phyloP scores from a whole-genome alignment of 2,888 invertebrate species.

The Drosophila pseudotalamancana region DNA sequence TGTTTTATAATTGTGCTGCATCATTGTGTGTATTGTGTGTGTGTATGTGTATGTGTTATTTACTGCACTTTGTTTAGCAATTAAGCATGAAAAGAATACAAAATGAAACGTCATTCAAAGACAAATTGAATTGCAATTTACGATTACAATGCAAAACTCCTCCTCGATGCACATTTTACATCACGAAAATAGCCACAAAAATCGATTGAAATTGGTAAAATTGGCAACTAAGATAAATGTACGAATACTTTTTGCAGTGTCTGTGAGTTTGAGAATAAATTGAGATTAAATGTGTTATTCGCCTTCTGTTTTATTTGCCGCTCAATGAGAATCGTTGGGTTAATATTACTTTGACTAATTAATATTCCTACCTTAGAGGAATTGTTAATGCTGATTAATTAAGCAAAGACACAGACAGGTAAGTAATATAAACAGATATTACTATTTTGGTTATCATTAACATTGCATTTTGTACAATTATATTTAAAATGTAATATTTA shows the following conservation, averaged over 20 bases:
- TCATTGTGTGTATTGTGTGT: constrained; percentile 24
- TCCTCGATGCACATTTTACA: constrained; percentile 38
- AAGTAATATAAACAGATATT: too few relatives aligned
- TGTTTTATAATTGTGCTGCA: constrained; percentile 43
- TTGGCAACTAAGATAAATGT: constrained; percentile 43
- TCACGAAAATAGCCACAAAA: constrained; percentile 31
- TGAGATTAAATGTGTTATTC: constrained; percentile 49
- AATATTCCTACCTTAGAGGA: too few relatives aligned
- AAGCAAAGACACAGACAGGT: too few relatives aligned
- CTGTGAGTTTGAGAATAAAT: constrained; percentile 57
- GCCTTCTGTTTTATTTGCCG: constrained; percentile 8
- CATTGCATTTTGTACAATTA: too few relatives aligned
- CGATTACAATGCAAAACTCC: constrained; percentile 29
- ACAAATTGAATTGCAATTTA: constrained; percentile 42
- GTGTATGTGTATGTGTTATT: constrained; percentile 22
- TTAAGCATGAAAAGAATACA: constrained; percentile 33
- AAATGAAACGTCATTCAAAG: constrained; percentile 26
- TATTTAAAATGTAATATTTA: too few relatives aligned
- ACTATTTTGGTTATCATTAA: too few relatives aligned
- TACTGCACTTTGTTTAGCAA: constrained; percentile 52
- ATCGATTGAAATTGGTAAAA: constrained; percentile 52
- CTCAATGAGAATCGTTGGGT: background rate
- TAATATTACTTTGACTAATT: too few relatives aligned
- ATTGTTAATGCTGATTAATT: too few relatives aligned
- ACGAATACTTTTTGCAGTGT: constrained; percentile 58